Evolutionary conservation across 2,888 invertebrate species (phyloP).

Genomic region (Melanostoma scalare): DNA sequence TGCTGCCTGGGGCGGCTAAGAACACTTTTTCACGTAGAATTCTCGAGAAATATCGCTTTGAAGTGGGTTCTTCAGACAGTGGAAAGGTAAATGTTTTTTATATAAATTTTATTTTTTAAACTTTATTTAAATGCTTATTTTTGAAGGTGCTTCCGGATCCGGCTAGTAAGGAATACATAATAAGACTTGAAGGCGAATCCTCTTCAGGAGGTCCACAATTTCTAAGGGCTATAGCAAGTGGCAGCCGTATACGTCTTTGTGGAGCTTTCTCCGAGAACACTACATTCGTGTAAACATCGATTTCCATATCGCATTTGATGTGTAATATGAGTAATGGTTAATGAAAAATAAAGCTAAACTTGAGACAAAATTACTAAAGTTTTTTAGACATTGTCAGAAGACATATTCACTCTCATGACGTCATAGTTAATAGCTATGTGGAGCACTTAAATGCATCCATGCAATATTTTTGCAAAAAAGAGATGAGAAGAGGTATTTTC

Average conservation of each 20-base stretch:
- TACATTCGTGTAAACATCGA: constrained; percentile 83
- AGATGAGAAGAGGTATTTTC: too few relatives aligned
- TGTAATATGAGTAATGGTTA: constrained; percentile 49
- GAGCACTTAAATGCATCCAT: constrained; percentile 1
- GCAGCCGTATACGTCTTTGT: constrained; percentile 86
- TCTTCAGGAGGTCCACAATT: constrained; percentile 80
- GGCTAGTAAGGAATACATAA: constrained; percentile 82
- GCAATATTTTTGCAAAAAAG: neutral
- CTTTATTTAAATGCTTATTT: neutral
- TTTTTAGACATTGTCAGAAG: constrained; percentile 47
- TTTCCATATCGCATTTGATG: neutral
- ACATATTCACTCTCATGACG: neutral
- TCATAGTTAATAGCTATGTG: too few relatives aligned
- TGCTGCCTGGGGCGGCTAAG: constrained; percentile 47
- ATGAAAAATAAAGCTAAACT: constrained; percentile 61
- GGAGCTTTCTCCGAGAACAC: constrained; percentile 92
- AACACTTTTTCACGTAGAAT: constrained; percentile 59
- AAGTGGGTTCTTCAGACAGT: constrained; percentile 53
- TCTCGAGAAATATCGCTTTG: constrained; percentile 64
- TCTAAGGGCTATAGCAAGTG: constrained; percentile 85
- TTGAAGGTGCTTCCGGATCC: constrained; percentile 74
- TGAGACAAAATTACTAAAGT: constrained; percentile 45
- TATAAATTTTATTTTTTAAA: neutral
- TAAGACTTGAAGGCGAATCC: constrained; percentile 81
- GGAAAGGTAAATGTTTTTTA: constrained; percentile 36